Conservation (phyloP, 2,888 invertebrate genomes). For the Epinotia demarniana region DNA sequence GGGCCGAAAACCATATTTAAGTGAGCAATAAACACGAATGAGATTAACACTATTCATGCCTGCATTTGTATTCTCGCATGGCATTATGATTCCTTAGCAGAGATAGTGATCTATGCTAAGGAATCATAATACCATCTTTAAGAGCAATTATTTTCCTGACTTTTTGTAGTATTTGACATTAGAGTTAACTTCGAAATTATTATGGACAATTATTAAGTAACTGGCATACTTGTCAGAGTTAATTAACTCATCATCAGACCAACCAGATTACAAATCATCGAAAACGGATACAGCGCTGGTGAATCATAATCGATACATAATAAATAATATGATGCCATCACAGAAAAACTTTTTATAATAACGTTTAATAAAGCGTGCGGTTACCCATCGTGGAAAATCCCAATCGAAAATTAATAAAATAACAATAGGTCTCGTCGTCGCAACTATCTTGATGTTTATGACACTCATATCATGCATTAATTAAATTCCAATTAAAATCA, state of each 20-base stretch:
- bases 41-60: slow-evolving; percentile 32
- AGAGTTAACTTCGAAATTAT: background rate
- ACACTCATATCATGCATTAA: slow-evolving; percentile 30
- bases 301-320: slow-evolving; percentile 1
- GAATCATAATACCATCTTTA: no score
- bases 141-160: background rate
- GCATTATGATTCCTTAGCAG: background rate
- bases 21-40: slow-evolving; percentile 45
- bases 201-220: background rate
- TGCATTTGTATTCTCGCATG: slow-evolving; percentile 26
- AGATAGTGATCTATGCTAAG: no score
- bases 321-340: background rate
- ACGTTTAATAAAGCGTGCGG: background rate
- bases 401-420: slow-evolving; percentile 38
- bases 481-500: slow-evolving; percentile 43
- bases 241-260: background rate
- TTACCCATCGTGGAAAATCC: slow-evolving; percentile 8
- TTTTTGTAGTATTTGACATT: no score
- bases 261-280: background rate
- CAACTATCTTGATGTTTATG: slow-evolving; percentile 37
- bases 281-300: background rate
- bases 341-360: slow-evolving; percentile 5
- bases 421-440: slow-evolving; percentile 27
- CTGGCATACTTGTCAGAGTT: background rate
- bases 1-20: slow-evolving; percentile 51